These are phyloP conservation scores for Felis chaus DNA, from an alignment of 2,113 vertebrate species.

Conservation along the genomic window DNA sequence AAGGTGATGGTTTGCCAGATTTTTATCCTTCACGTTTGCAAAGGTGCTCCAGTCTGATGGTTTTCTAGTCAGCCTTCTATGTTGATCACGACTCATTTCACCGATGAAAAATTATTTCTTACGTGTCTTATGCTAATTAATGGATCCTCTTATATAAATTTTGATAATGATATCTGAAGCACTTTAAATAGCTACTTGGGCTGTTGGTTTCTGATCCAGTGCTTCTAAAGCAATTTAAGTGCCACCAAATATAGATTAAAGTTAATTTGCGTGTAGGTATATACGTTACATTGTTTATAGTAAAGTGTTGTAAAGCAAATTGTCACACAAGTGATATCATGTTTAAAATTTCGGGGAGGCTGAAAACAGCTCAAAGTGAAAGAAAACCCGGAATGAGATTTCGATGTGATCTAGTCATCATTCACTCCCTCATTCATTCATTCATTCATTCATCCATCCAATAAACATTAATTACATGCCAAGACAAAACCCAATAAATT, in stretches of 20 bases:
- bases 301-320: constrained; percentile 16
- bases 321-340: not conserved
- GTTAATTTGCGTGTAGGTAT: not conserved
- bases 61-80: not conserved
- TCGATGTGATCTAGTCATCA: not conserved
- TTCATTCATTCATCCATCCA: not conserved
- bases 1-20: not conserved
- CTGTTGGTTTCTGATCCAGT: not conserved
- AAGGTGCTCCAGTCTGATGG: not conserved
- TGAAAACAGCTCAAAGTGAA: not conserved
- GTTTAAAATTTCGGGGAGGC: not conserved
- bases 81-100: not conserved
- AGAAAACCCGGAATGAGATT: not conserved
- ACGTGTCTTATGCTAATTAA: not conserved
- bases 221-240: not conserved
- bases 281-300: not conserved
- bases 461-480: not conserved
- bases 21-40: not conserved
- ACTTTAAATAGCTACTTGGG: not conserved
- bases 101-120: not conserved
- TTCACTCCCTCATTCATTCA: not conserved
- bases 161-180: not conserved
- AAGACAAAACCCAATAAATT: not conserved
- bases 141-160: not conserved
- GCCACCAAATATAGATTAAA: not conserved